Evolutionary conservation across 1,140 invertebrate species (phyloP), one percentile per base, ranked within the genome.

Genomic region (Lepidurus couesii): DNA sequence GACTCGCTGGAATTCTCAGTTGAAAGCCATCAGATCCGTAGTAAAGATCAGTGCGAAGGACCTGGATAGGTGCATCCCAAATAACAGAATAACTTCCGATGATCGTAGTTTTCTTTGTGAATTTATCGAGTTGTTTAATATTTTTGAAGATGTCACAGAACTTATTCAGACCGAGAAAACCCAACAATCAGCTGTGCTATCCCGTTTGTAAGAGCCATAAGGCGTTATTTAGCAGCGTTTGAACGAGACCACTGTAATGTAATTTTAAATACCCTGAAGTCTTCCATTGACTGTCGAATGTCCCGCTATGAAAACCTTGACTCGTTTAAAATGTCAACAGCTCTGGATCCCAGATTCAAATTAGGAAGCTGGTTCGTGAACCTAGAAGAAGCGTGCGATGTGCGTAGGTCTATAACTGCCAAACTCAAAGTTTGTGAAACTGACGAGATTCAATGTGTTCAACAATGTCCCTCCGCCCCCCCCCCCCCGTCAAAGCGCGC

Each of bases 1-100:
- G 13, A 77, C 76, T 45, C 76, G 76, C 1, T 77, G 76, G 76
- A 77, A 77, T 65, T 77, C 76, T 44, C 76, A 77, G 76, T 47
- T 77, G 45, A 47, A 47, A 47, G 45, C 45, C 45, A 3, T 47
- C 2, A 47, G 45, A 47, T 47, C 45, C 45, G 45, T 47, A 47
- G 45, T 3, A 47, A 47, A 47, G 45, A 47, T 47, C 1, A 47
- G 45, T 47, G 45, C 45, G 45, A 47, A 47, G 45, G 45, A 47
- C 45, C 45, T 47, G 45, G 45, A 47, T 47, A 47, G 45, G 45
- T 47, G 45, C 45, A 47, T 47, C 45, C 45, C 45, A 47, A 47
- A 47, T 47, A 47, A 47, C 45, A 47, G 45, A 47, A 47, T 47
- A 47, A 47, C 45, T 47, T 47, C 45, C 45, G 45, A 47, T 47